Evolutionary conservation across 2,113 vertebrate species (phyloP), one percentile per base, ranked within the genome.

Genomic region (Crotalus viridis): DNA sequence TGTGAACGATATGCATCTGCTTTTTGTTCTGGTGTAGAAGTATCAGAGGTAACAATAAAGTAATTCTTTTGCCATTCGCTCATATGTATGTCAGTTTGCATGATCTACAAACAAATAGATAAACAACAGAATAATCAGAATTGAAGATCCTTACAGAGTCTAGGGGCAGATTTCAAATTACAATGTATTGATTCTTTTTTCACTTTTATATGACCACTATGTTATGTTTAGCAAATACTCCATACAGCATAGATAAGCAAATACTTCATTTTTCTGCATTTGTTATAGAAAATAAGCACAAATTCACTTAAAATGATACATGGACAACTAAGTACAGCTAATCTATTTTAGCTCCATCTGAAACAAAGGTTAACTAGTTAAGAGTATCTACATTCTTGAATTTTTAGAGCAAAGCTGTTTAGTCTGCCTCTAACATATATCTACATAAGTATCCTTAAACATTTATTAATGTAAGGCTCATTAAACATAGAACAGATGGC

Each of bases 41-140:
- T 97, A 97, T 97, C 98, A 97, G 98, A 99, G 57, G 97, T 98
- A 97, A 99, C 96, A 95, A 97, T 97, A 96, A 99, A 99, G 97
- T 98, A 98, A 98, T 98, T 98, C 96, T 97, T 98, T 97, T 99
- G 99, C 99, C 99, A 99, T 92, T 99, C 98, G 17, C 97, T 98
- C 97, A 99, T 98, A 97, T 99, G 98, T 97, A 98, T 89, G 0
- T 96, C 92, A 94, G 97, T 12, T 92, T 96, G 96, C 98, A 98
- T 98, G 59, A 0, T 92, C 51, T 95, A 57, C 0, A 7, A 94
- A 92, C 96, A 7, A 96, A 97, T 24, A 0, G 96, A 54, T 85
- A 12, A 93, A 87, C 28, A 52, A 90, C 91, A 85, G 95, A 0
- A 21, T 33, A 55, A 88, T 92, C 55, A 61, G 93, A 91, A 8